These are phyloP conservation scores for Pseudochaenichthys georgianus DNA, from an alignment of 2,797 vertebrate species.

Conservation along the genomic window DNA sequence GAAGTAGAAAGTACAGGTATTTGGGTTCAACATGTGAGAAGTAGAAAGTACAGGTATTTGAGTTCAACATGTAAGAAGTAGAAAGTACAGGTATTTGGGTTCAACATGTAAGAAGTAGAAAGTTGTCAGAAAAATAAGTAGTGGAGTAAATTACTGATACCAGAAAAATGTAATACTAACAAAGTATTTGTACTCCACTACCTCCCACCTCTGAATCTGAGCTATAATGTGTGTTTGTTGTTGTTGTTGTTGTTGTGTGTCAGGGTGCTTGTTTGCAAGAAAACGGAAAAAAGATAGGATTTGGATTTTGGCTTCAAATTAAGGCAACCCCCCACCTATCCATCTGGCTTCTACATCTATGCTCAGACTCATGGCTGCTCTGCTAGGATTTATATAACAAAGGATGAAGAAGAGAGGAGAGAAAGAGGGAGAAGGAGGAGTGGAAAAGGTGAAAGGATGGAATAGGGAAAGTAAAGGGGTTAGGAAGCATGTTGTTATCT, in stretches of 20 bases:
- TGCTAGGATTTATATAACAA: constrained; percentile 32
- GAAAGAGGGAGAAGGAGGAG: too few relatives aligned
- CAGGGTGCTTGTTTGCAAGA: constrained; percentile 4
- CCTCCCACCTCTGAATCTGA: too few relatives aligned
- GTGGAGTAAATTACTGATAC: too few relatives aligned
- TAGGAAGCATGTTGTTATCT: not conserved
- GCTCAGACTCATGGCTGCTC: not conserved
- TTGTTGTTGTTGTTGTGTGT: constrained; percentile 12
- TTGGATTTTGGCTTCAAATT: constrained; percentile 47
- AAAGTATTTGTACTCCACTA: too few relatives aligned
- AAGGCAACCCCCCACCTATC: constrained; percentile 55
- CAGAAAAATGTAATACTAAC: too few relatives aligned
- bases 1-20: too few relatives aligned
- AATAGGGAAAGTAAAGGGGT: not conserved
- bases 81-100: too few relatives aligned
- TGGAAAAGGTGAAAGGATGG: constrained; percentile 5
- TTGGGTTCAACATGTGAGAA: too few relatives aligned
- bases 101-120: too few relatives aligned
- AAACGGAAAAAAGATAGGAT: constrained; percentile 28
- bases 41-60: too few relatives aligned
- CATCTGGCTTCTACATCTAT: constrained; percentile 11
- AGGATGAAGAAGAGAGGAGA: not conserved
- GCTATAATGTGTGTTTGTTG: constrained; percentile 10
- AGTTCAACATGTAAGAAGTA: too few relatives aligned
- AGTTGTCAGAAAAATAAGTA: too few relatives aligned